Percentiles rank a stretch among this genome's conserved stretches.
Evolutionary conservation across 2,797 vertebrate genomes (phyloP).

Genomic region (Gymnothorax javanicus): DNA sequence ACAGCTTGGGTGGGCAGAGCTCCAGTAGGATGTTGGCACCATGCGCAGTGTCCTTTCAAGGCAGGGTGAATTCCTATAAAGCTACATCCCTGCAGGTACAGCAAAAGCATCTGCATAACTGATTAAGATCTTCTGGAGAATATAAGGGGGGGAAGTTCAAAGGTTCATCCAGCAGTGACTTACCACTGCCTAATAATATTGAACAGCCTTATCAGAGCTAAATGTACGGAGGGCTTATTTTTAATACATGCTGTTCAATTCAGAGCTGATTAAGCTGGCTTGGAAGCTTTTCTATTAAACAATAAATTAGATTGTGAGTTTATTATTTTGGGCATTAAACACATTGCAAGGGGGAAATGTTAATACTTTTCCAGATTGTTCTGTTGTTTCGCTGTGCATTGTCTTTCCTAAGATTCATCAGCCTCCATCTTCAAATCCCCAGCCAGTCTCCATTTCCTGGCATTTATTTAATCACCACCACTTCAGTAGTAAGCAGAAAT

Average conservation of each 20-base stretch:
- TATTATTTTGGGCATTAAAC: constrained; percentile 19
- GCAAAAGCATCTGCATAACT: not conserved
- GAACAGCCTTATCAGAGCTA: not conserved
- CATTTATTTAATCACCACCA: constrained; percentile 3
- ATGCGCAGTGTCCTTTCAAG: no score
- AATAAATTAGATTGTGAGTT: constrained; percentile 20
- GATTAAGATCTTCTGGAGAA: not conserved
- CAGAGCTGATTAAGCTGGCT: not conserved
- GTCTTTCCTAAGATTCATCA: constrained; percentile 4
- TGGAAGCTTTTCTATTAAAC: constrained; percentile 28
- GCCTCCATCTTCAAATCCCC: constrained; percentile 7
- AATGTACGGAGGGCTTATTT: not conserved
- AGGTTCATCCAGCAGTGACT: not conserved
- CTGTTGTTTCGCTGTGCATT: not conserved
- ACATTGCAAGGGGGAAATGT: constrained; percentile 7
- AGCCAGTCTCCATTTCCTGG: constrained; percentile 7
- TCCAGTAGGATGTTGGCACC: no score
- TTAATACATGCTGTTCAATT: not conserved
- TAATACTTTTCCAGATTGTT: constrained; percentile 15
- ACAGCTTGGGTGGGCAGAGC: no score
- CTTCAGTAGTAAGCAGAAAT: not conserved
- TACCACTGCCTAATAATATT: not conserved
- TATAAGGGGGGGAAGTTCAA: not conserved
- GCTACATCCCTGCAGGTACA: no score
- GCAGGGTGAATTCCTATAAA: no score